A percentile compares a stretch with the other conserved stretches of the same genome.
Conservation (phyloP, 1,140 invertebrate genomes). For the Orius insidiosus region DNA sequence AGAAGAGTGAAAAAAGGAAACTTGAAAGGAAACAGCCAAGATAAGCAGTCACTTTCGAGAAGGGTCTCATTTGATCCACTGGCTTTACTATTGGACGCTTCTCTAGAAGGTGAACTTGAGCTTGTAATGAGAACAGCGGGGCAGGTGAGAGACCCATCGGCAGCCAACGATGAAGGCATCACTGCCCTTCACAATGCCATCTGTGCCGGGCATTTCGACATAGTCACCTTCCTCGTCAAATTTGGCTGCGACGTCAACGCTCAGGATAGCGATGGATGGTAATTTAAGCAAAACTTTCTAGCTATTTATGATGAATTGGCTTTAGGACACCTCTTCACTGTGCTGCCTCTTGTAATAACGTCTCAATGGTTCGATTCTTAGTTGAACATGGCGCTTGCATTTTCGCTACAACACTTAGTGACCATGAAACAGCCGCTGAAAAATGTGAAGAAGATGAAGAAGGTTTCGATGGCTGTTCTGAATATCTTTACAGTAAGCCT, state of each 20-base stretch:
- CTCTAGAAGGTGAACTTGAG: conserved; percentile 93
- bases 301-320: background rate
- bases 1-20: conserved; percentile 18
- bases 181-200: conserved; percentile 99
- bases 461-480: conserved; percentile 92
- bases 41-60: conserved; percentile 50
- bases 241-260: conserved; percentile 98
- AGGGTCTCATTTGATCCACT: conserved; percentile 95
- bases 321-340: conserved; percentile 91
- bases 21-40: conserved; percentile 26
- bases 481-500: conserved; percentile 85
- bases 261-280: conserved; percentile 95
- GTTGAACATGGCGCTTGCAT: conserved; percentile 97
- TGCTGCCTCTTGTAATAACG: conserved; percentile 97
- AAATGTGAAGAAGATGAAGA: conserved; percentile 98
- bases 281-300: conserved; percentile 21
- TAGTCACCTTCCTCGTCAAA: conserved; percentile 94
- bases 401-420: conserved; percentile 92
- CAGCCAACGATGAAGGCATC: conserved; percentile 63
- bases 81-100: conserved; percentile 87
- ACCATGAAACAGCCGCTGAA: conserved; percentile 94
- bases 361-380: conserved; percentile 94
- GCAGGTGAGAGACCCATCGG: conserved; percentile 44
- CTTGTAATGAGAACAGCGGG: conserved; percentile 86
- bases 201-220: conserved; percentile 95